phyloP scores from a whole-genome alignment of 2,113 vertebrate genomes.

The Cyanoderma ruficeps region DNA sequence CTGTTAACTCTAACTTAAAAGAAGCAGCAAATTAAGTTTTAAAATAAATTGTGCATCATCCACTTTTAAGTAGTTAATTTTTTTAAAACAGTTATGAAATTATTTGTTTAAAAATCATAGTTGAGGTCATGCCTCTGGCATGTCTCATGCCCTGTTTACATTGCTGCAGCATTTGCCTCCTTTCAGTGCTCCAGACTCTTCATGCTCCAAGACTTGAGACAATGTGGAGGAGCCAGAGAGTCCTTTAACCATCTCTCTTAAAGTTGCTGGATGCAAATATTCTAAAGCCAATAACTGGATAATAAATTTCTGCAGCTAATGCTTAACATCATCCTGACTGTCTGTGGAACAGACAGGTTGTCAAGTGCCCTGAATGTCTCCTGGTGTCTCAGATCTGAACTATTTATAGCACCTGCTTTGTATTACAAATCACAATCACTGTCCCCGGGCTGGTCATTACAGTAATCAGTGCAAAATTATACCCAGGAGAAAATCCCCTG shows the following conservation, averaged over 20 bases:
- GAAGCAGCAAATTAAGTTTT: neutral
- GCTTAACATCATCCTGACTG: neutral
- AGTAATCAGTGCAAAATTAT: neutral
- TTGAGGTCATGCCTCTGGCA: neutral
- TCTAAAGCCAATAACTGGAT: neutral
- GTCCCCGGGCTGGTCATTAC: neutral
- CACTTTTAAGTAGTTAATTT: neutral
- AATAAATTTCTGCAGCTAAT: neutral
- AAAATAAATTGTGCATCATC: neutral
- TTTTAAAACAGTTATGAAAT: neutral
- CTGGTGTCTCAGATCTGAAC: neutral
- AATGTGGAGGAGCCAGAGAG: neutral
- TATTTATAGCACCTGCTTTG: neutral
- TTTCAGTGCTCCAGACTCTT: neutral
- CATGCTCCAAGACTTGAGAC: neutral
- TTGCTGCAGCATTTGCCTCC: neutral
- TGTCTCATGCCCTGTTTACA: neutral
- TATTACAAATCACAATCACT: neutral
- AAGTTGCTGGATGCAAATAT: neutral
- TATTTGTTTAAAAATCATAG: neutral
- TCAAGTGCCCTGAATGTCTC: neutral
- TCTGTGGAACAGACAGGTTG: neutral
- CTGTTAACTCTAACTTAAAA: neutral
- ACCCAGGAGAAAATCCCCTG: neutral
- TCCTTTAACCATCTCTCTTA: neutral